These are phyloP conservation scores for Poecile atricapillus DNA, from an alignment of 2,113 vertebrate species.

Conservation along the genomic window DNA sequence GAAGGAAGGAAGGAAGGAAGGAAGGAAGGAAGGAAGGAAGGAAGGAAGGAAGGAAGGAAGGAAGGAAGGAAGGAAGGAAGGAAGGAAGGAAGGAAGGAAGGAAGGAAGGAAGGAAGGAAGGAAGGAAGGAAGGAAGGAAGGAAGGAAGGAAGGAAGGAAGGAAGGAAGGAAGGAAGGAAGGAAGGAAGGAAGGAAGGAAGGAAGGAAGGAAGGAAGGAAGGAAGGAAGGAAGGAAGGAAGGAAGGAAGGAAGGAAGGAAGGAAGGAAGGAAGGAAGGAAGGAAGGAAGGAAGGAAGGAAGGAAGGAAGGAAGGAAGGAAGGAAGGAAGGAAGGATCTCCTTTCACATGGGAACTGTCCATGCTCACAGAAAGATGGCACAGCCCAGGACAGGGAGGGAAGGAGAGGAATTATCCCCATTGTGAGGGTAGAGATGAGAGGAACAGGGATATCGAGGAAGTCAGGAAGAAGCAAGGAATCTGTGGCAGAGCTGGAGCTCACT, in stretches of 20 bases:
- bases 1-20: rapidly evolving
- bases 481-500: neutral
- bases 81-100: neutral
- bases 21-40: neutral
- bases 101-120: neutral
- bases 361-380: neutral
- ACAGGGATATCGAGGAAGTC: neutral
- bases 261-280: neutral
- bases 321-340: neutral
- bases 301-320: no score
- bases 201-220: neutral
- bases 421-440: neutral
- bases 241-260: neutral
- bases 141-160: neutral
- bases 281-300: neutral
- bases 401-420: neutral
- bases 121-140: rapidly evolving
- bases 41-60: neutral
- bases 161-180: neutral
- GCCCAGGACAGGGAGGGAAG: neutral
- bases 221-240: neutral
- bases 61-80: neutral
- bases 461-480: neutral
- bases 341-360: neutral
- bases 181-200: neutral